These are phyloP conservation scores for Lymantria monacha DNA, from an alignment of 2,888 invertebrate genomes.

Conservation along the genomic window DNA sequence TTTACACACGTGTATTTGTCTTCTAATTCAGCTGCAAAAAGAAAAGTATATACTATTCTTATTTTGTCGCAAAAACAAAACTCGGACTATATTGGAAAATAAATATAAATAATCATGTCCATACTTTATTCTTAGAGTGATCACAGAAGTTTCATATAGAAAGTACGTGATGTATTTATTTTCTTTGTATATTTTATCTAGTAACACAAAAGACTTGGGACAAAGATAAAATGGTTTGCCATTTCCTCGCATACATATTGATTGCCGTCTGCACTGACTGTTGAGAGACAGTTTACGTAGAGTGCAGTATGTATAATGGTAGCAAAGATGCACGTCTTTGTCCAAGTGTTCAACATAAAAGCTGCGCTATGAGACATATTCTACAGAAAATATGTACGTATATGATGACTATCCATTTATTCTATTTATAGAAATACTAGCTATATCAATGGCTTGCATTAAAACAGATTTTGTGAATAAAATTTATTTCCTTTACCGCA, in stretches of 20 bases:
- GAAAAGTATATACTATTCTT: too few species aligned
- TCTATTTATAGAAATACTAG: background rate
- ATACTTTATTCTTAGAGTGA: too few species aligned
- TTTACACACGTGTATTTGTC: too few species aligned
- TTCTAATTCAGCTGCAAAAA: too few species aligned
- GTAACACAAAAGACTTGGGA: background rate
- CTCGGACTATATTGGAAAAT: too few species aligned
- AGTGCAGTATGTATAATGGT: conserved; percentile 4
- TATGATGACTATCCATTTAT: background rate
- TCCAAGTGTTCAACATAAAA: background rate
- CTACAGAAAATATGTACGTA: background rate
- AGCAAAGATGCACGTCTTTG: background rate
- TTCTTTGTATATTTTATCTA: background rate
- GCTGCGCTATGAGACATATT: background rate
- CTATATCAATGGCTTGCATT: too few species aligned
- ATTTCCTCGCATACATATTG: conserved; percentile 10
- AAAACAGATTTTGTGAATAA: too few species aligned
- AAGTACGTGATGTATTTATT: too few species aligned
- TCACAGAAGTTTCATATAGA: too few species aligned
- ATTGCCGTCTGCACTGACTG: conserved; percentile 8
- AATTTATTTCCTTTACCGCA: too few species aligned
- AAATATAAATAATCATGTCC: too few species aligned
- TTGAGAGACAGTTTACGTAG: conserved; percentile 4
- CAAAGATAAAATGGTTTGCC: conserved; percentile 5
- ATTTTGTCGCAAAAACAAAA: too few species aligned